A percentile compares a stretch with the other conserved stretches of the same genome.
phyloP scores from a whole-genome alignment of 2,888 invertebrate species.

The Euzophera pinguis region DNA sequence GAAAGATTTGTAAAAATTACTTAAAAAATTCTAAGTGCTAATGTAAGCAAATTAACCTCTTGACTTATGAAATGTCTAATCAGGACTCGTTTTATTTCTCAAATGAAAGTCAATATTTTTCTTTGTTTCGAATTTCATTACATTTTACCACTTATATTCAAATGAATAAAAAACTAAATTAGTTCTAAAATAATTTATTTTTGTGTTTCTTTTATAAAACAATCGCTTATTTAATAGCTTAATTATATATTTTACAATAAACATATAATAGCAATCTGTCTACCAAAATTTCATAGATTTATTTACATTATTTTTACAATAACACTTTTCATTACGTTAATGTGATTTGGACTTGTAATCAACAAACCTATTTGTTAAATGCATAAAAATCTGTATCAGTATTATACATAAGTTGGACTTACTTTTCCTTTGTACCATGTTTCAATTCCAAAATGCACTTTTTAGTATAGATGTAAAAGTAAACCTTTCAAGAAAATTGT shows the following conservation, averaged over 20 bases:
- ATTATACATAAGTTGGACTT: slow-evolving; percentile 6
- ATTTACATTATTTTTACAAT: slow-evolving; percentile 49
- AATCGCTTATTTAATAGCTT: slow-evolving; percentile 62
- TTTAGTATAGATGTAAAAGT: background rate
- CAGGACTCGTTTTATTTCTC: slow-evolving; percentile 20
- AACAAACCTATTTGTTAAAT: slow-evolving; percentile 10
- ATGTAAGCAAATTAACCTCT: slow-evolving; percentile 8
- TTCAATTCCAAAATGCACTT: slow-evolving; percentile 8
- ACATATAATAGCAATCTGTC: slow-evolving; percentile 59
- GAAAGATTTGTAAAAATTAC: slow-evolving; percentile 53
- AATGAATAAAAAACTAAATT: slow-evolving; percentile 26
- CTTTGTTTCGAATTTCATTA: background rate
- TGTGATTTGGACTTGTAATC: slow-evolving; percentile 11
- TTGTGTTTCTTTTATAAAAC: slow-evolving; percentile 73
- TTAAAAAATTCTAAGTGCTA: slow-evolving; percentile 24
- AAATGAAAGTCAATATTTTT: background rate
- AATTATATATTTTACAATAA: slow-evolving; percentile 61
- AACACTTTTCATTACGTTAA: slow-evolving; percentile 25
- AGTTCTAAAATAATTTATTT: slow-evolving; percentile 78
- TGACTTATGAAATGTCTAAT: slow-evolving; percentile 19
- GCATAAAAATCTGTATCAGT: slow-evolving; percentile 10
- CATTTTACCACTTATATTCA: background rate
- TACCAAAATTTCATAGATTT: slow-evolving; percentile 43
- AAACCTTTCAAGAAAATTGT: background rate
- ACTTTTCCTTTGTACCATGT: slow-evolving; percentile 13